Conservation (phyloP, 2,113 vertebrate species). For the Murina feae region DNA sequence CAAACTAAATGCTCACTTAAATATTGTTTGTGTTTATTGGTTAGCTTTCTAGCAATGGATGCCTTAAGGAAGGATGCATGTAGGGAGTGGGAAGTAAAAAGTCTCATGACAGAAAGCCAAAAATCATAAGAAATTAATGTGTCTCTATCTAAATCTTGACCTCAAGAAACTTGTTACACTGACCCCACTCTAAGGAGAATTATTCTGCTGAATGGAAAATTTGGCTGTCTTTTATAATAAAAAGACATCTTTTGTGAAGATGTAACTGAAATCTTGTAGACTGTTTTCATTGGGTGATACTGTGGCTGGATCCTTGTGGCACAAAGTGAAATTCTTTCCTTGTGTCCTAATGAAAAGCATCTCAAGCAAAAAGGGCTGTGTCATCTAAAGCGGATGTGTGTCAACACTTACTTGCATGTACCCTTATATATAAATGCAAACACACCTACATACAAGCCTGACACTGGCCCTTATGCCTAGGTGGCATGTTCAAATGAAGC, state of each 20-base stretch:
- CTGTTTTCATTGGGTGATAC: background rate
- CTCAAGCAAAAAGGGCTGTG: background rate
- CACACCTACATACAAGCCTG: background rate
- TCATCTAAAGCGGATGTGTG: background rate
- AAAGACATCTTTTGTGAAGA: background rate
- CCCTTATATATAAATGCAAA: background rate
- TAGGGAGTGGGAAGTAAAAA: background rate
- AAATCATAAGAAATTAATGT: background rate
- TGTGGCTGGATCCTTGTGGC: background rate
- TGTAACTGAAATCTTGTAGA: background rate
- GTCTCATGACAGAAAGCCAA: background rate
- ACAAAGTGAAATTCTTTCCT: background rate
- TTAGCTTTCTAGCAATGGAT: background rate
- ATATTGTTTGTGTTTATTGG: background rate
- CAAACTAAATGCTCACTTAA: background rate
- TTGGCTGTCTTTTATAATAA: background rate
- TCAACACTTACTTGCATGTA: background rate
- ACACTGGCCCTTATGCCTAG: background rate
- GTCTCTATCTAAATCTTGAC: background rate
- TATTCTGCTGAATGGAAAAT: background rate
- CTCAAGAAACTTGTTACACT: conserved; percentile 13
- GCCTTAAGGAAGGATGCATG: background rate
- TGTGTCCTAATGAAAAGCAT: background rate
- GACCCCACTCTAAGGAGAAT: background rate
- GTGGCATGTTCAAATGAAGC: background rate